Percentiles rank a stretch among this genome's conserved stretches.
Evolutionary conservation across 2,113 vertebrate species (phyloP).

Genomic region (Vicugna pacos): DNA sequence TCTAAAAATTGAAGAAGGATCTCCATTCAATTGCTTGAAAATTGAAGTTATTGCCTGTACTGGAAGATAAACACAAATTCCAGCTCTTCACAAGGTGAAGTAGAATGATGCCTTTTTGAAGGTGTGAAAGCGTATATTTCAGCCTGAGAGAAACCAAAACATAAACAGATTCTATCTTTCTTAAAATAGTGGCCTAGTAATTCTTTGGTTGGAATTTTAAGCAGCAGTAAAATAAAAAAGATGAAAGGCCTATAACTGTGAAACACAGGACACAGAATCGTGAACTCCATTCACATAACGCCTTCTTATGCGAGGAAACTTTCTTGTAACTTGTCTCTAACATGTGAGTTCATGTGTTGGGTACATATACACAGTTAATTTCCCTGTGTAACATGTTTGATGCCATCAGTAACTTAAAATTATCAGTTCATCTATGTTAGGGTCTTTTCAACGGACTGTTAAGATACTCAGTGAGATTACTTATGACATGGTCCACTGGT

Average conservation of each 20-base stretch:
- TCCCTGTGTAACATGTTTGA: neutral
- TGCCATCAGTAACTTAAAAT: neutral
- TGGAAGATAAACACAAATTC: slow-evolving; percentile 62
- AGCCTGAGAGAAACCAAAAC: slow-evolving; percentile 48
- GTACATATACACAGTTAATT: slow-evolving; percentile 54
- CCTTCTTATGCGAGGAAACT: slow-evolving; percentile 35
- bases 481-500: neutral
- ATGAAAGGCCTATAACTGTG: slow-evolving; percentile 47
- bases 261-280: slow-evolving; percentile 11
- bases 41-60: slow-evolving; percentile 2
- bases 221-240: slow-evolving; percentile 63
- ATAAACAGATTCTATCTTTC: slow-evolving; percentile 37
- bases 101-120: slow-evolving; percentile 51
- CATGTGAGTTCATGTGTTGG: slow-evolving; percentile 32
- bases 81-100: slow-evolving; percentile 66
- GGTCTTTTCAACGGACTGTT: slow-evolving; percentile 27
- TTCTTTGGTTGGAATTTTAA: slow-evolving; percentile 73
- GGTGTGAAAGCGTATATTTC: neutral
- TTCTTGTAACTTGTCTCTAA: slow-evolving; percentile 37
- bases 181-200: slow-evolving; percentile 55
- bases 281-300: slow-evolving; percentile 26
- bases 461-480: neutral
- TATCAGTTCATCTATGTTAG: slow-evolving; percentile 29
- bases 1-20: neutral
- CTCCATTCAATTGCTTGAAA: slow-evolving; percentile 44